A percentile compares a stretch with the other conserved stretches of the same genome.
Evolutionary conservation across 2,888 invertebrate genomes (phyloP).

Genomic region (Agriopis aurantiaria): DNA sequence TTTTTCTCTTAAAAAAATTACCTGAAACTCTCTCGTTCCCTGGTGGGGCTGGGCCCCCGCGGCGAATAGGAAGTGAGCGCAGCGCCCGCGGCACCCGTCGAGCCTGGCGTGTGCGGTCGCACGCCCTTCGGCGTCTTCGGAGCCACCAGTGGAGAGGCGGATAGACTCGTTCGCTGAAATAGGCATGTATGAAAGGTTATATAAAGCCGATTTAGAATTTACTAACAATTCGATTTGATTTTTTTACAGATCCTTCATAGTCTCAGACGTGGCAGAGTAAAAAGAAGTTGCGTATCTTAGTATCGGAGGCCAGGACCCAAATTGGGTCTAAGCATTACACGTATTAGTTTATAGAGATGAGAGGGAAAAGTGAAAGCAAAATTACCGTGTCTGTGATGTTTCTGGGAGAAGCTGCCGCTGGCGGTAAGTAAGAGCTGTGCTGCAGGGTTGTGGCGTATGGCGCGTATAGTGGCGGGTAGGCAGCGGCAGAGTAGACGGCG

Average conservation of each 20-base stretch:
- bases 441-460: conserved; percentile 91
- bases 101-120: conserved; percentile 79
- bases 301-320: neutral
- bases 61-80: conserved; percentile 89
- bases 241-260: neutral
- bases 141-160: conserved; percentile 82
- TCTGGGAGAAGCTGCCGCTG: conserved; percentile 88
- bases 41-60: conserved; percentile 91
- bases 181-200: neutral
- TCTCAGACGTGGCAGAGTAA: neutral
- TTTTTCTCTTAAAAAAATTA: conserved; percentile 55
- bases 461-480: conserved; percentile 90
- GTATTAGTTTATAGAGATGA: too few species aligned
- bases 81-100: conserved; percentile 75
- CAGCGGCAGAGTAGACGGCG: conserved; percentile 88
- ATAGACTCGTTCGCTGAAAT: conserved; percentile 77
- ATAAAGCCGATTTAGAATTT: neutral
- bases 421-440: conserved; percentile 91
- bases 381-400: conserved; percentile 86
- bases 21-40: conserved; percentile 96
- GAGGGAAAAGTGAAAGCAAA: conserved; percentile 12
- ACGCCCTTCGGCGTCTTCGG: conserved; percentile 83
- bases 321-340: too few species aligned
- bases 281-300: too few species aligned
- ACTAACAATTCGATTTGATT: neutral